Base-by-base conservation (phyloP, 2,797 vertebrate species). In the Geotrypetes seraphini region DNA sequence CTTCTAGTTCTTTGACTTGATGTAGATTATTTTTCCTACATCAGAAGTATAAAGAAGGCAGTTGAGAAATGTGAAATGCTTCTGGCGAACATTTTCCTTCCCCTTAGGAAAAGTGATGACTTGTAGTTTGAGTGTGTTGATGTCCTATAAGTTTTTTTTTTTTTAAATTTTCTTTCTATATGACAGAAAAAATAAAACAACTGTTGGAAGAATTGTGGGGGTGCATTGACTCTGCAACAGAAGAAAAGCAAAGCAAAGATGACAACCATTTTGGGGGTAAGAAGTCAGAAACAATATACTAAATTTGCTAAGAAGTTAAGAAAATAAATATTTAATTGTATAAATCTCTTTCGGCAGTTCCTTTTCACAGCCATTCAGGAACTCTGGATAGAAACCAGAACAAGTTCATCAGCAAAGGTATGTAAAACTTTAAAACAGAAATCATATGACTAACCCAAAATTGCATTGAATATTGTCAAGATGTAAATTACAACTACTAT, bases 131-230 rank as follows among this genome's bases (percentile, higher is more conserved):
- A n/a, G n/a, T n/a, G n/a, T n/a, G n/a, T n/a, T n/a, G n/a, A n/a
- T n/a, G n/a, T n/a, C 3, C 4, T 22, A 10, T 15, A 20, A 22
- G 33, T 17, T 17, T 7, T 5, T 26, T 35, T 4, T 62, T 16
- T 19, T 19, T 19, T 12, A 22, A 3, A 5, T 21, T 19, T 18
- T 4, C 33, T 40, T 42, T 35, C 50, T 33, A 42, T 59, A 50
- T 57, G 60, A 28, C 63, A 99, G 94, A 73, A 53, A 91, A 86
- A 73, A 50, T 97, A 16, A 85, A 79, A 24, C 48, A 74, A 7
- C 79, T 97, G 7, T 55, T 99, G 9, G 70, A 89, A 40, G 78
- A 88, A 38, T 72, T 97, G 31, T 96, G 94, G 96, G 63, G 70
- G 19, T 97, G 94, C 53, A 72, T 99, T 30, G 85, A 91, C 31